Conservation (phyloP, 2,797 vertebrate species). For the Microctenopoma steveboyesi region DNA sequence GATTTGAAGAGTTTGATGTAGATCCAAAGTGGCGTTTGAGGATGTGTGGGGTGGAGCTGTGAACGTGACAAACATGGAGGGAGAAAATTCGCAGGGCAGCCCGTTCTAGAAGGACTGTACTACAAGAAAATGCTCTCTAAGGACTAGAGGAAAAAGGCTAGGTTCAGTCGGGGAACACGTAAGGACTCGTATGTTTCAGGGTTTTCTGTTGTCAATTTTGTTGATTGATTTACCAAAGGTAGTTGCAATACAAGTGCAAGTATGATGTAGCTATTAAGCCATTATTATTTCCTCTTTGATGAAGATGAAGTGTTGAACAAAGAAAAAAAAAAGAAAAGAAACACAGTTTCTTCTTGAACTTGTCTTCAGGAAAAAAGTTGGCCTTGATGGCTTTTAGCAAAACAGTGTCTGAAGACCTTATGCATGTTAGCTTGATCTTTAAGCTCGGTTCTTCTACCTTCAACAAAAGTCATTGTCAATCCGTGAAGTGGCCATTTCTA, state of each 20-base stretch:
- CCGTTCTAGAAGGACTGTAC: constrained; percentile 27
- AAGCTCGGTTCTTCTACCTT: constrained; percentile 79
- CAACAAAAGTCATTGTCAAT: constrained; percentile 73
- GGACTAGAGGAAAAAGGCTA: constrained; percentile 68
- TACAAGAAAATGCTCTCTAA: constrained; percentile 37
- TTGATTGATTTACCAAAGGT: constrained; percentile 85
- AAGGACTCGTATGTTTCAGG: constrained; percentile 73
- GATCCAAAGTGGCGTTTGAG: constrained; percentile 82
- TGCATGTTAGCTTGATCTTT: constrained; percentile 86
- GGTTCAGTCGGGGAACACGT: constrained; percentile 57
- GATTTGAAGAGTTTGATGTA: constrained; percentile 81
- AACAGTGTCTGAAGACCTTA: constrained; percentile 81
- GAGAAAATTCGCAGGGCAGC: constrained; percentile 46
- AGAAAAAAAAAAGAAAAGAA: constrained; percentile 55
- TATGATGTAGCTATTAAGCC: constrained; percentile 80
- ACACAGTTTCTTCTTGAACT: constrained; percentile 65
- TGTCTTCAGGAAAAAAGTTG: constrained; percentile 77
- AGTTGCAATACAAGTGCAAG: constrained; percentile 80
- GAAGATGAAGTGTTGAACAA: constrained; percentile 71
- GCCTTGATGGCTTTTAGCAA: constrained; percentile 76
- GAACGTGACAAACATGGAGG: constrained; percentile 78
- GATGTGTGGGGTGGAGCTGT: constrained; percentile 83
- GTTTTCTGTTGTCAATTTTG: constrained; percentile 68
- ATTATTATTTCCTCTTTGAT: constrained; percentile 78
- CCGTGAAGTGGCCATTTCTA: constrained; percentile 62